Percentiles rank a stretch among this genome's conserved stretches.
These are phyloP conservation scores for Poeciliopsis infans DNA, from an alignment of 2,797 vertebrate species.

Conservation along the genomic window DNA sequence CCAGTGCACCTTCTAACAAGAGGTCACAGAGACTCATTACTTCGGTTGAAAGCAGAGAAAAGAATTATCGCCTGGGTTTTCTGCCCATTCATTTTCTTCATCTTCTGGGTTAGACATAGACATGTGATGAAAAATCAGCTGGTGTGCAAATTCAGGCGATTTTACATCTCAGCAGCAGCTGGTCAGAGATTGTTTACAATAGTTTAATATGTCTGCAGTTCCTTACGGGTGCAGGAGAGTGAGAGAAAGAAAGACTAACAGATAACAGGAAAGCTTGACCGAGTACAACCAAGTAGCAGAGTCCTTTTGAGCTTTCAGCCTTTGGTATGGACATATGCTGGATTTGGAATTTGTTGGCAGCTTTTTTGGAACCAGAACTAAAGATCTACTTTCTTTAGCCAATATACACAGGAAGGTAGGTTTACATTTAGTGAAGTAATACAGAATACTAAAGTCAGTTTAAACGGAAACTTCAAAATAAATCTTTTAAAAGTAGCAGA, in stretches of 20 bases:
- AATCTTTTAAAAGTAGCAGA: background rate
- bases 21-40: slow-evolving; percentile 60
- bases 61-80: slow-evolving; percentile 49
- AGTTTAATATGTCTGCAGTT: background rate
- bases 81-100: slow-evolving; percentile 34
- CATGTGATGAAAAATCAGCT: slow-evolving; percentile 14
- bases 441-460: background rate
- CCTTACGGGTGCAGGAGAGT: background rate
- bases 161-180: background rate
- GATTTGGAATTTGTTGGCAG: background rate
- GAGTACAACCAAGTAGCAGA: too few species aligned
- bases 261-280: background rate
- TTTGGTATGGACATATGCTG: background rate
- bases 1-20: slow-evolving; percentile 40
- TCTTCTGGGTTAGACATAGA: slow-evolving; percentile 43
- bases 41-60: slow-evolving; percentile 37
- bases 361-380: background rate
- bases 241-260: background rate
- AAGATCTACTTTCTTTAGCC: background rate
- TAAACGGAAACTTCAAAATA: background rate
- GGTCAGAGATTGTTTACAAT: background rate
- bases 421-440: background rate
- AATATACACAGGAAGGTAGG: too few species aligned
- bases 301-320: background rate
- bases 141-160: background rate